Conservation (phyloP, 2,888 invertebrate genomes). For the Rhagonycha fulva region DNA sequence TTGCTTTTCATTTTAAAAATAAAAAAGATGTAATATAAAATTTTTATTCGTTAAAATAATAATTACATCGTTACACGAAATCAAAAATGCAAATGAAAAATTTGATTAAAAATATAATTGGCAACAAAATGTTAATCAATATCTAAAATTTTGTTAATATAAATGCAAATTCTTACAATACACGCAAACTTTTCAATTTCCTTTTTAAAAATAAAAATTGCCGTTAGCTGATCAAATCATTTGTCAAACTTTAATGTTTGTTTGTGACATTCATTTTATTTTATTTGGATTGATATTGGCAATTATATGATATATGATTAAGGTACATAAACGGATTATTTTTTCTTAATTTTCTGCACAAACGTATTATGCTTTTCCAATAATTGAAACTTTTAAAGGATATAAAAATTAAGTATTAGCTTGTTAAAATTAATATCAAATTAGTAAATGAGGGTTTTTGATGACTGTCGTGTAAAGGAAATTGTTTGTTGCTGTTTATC, state of each 20-base stretch:
- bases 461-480: no score
- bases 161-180: background rate
- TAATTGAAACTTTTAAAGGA: background rate
- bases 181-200: slow-evolving; percentile 1
- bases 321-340: background rate
- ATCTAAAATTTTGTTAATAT: background rate
- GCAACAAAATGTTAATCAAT: background rate
- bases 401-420: no score
- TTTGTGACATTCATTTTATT: background rate
- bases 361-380: background rate
- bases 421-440: no score
- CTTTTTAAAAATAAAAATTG: background rate
- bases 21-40: no score
- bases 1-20: no score
- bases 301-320: background rate
- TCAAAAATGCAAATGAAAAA: background rate
- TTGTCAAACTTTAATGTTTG: background rate
- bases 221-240: background rate
- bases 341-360: background rate
- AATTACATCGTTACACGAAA: no score
- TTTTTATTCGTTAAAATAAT: no score
- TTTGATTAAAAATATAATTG: background rate
- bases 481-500: no score
- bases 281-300: background rate
- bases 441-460: no score